Evolutionary conservation across 1,140 invertebrate species (phyloP).

Genomic region (Bombus confusus): DNA sequence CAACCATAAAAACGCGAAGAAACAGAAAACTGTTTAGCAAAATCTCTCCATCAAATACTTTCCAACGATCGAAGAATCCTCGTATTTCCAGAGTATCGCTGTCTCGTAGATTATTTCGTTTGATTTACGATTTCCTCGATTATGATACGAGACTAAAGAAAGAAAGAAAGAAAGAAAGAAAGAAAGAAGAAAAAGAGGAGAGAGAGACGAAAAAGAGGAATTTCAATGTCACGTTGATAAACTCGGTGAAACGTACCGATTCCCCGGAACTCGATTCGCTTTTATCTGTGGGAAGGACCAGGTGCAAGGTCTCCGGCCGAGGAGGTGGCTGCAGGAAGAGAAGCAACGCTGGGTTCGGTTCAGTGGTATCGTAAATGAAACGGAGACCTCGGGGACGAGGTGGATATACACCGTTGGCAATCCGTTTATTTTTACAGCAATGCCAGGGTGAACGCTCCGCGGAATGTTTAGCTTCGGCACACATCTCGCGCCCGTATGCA

Average conservation of each 20-base stretch:
- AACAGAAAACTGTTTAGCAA: not conserved
- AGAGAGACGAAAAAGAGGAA: not conserved
- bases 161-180: too few species aligned
- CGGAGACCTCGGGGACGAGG: conserved; percentile 59
- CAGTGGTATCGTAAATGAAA: conserved; percentile 67
- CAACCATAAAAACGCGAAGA: not conserved
- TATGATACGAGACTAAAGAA: too few species aligned
- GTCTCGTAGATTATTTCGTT: too few species aligned
- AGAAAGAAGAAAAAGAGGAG: not conserved
- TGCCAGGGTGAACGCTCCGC: conserved; percentile 77
- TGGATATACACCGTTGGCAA: conserved; percentile 64
- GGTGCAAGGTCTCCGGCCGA: conserved; percentile 11
- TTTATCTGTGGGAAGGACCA: not conserved
- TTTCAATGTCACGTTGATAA: not conserved
- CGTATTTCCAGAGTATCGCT: too few species aligned
- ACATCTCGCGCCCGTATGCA: conserved; percentile 48
- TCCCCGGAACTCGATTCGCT: not conserved
- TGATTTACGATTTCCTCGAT: too few species aligned
- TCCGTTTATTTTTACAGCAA: conserved; percentile 78
- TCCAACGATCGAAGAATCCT: too few species aligned
- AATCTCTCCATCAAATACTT: too few species aligned
- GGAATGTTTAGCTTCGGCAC: conserved; percentile 74
- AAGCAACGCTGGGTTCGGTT: conserved; percentile 42
- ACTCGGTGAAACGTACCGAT: not conserved
- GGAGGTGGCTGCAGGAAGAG: conserved; percentile 11